Conservation (phyloP, 2,888 invertebrate genomes). For the Zonitis immaculata region DNA sequence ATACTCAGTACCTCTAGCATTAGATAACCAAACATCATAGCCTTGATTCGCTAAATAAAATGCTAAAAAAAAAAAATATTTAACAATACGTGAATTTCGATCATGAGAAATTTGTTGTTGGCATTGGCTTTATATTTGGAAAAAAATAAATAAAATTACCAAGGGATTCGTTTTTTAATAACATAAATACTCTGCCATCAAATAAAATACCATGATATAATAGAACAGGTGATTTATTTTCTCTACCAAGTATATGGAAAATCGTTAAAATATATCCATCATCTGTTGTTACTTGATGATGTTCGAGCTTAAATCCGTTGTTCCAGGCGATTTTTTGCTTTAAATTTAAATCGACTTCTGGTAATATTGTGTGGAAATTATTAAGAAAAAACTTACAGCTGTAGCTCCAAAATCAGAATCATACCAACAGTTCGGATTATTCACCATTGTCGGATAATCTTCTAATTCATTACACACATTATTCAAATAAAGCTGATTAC, state of each 20-base stretch:
- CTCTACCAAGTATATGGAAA: neutral
- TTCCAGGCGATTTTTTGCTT: neutral
- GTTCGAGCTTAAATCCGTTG: neutral
- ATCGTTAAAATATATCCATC: slow-evolving; percentile 3
- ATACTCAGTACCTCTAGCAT: slow-evolving; percentile 73
- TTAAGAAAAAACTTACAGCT: slow-evolving; percentile 31
- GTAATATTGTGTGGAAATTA: neutral
- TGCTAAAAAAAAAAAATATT: slow-evolving; percentile 48
- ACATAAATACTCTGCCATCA: neutral
- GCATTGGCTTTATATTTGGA: no score
- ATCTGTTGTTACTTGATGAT: neutral
- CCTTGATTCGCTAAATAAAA: slow-evolving; percentile 61
- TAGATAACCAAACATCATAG: slow-evolving; percentile 75
- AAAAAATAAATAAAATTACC: neutral
- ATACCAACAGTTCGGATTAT: slow-evolving; percentile 24
- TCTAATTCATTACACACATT: slow-evolving; percentile 18
- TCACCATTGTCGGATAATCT: slow-evolving; percentile 20
- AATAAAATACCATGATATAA: neutral
- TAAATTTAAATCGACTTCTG: no score
- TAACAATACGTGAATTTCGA: no score
- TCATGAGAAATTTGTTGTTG: neutral
- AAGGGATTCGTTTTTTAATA: neutral
- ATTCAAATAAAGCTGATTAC: neutral
- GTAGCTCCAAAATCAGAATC: slow-evolving; percentile 36
- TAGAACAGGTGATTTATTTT: neutral